phyloP scores from a whole-genome alignment of 2,113 vertebrate genomes.

The Drymodes brunneopygia region DNA sequence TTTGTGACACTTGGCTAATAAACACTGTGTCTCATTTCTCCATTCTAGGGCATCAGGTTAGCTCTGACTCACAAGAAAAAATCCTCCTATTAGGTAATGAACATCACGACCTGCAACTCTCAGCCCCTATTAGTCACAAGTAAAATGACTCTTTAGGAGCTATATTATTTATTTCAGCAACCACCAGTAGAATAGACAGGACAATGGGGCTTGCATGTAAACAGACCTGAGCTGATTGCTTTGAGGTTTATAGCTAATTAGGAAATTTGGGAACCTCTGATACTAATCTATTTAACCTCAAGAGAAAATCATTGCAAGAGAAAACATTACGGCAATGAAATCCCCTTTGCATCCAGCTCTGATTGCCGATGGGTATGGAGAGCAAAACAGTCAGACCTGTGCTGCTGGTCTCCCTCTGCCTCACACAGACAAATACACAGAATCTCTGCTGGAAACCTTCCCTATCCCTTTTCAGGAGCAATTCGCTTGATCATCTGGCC shows the following conservation, averaged over 20 bases:
- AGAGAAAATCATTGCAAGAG: not conserved
- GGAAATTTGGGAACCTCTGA: not conserved
- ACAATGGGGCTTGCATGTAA: not conserved
- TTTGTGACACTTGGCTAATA: not conserved
- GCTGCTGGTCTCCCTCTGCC: not conserved
- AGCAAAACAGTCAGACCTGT: not conserved
- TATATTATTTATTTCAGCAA: not conserved
- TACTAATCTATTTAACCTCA: not conserved
- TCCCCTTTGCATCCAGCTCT: not conserved
- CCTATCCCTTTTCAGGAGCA: not conserved
- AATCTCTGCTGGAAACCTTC: accelerated
- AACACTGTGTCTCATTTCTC: not conserved
- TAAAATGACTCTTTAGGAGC: not conserved
- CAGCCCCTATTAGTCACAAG: not conserved
- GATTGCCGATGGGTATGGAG: not conserved
- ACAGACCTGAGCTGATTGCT: not conserved
- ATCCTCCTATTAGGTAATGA: not conserved
- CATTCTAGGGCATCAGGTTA: not conserved
- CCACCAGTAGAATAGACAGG: not conserved
- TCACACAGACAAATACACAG: too few species aligned
- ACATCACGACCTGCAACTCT: not conserved
- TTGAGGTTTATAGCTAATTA: not conserved
- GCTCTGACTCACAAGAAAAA: not conserved
- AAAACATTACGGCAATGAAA: not conserved
- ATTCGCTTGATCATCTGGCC: not conserved